Evolutionary conservation across 1,140 invertebrate genomes (phyloP), one percentile per base, ranked within the genome.

Genomic region (Apis laboriosa): DNA sequence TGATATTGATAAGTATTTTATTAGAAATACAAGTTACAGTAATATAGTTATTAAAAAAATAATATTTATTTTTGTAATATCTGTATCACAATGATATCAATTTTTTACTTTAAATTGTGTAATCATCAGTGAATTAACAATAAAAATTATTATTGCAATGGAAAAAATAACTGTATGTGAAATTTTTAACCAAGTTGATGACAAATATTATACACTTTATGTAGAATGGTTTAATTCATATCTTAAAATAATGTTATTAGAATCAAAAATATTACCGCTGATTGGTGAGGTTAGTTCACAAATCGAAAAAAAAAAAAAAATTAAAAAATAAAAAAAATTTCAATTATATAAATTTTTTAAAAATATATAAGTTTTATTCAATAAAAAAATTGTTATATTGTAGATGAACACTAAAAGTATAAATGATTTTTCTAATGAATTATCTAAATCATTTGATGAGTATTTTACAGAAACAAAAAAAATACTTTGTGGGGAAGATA

Each of bases 401-500:
- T 34, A 89, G 88, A 86, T 88, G 84, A 4, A 15, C 21, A 49
- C 1, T 21, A 28, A 80, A 34, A 64, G 72, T 34, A 61, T 86
- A 13, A 58, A 86, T 49, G 77, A 77, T 19, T 89, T 77, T 64
- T 68, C 77, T 13, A 0, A 61, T 3, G 49, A 84, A 64, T 63
- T 88, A 51, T 75, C 64, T 0, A 89, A 88, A 63, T 70, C 86
- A 1, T 60, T 71, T 53, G 56, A 86, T 19, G 63, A 58, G 12
- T 91, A 90, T 77, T 1, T 90, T 1, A 12, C 84, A 28, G 84
- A 90, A 34, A 88, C 83, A 0, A 84, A 85, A 67, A 55, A 83
- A 28, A 84, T 82, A 12, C 80, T 91, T 53, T 80, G 73, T 51
- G 86, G 85, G 0, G 81, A 86, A 49, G 70, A 76, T 9, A 19